Percentiles rank a stretch among this genome's conserved stretches.
These are phyloP conservation scores for Oncorhynchus tshawytscha DNA, from an alignment of 2,113 vertebrate genomes.

Conservation along the genomic window DNA sequence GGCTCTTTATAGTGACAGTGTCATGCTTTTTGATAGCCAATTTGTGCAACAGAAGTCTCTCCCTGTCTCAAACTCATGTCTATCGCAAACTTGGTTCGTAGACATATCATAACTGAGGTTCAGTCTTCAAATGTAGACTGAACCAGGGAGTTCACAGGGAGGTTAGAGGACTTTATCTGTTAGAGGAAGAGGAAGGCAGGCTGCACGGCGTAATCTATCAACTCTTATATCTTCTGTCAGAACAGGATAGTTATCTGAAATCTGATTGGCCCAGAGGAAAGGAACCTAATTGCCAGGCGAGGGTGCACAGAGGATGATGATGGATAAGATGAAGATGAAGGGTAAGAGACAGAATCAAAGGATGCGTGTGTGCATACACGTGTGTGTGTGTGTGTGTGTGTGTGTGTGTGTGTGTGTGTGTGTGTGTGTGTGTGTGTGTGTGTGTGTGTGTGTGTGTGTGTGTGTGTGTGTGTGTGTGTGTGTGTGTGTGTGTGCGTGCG, in stretches of 20 bases:
- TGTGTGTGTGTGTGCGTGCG: neutral
- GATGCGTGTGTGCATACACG: slow-evolving; percentile 6
- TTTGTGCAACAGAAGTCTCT: too few species aligned
- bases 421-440: too few species aligned
- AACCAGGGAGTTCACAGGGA: slow-evolving; percentile 34
- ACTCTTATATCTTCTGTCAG: slow-evolving; percentile 34
- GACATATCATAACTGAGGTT: neutral
- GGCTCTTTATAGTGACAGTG: too few species aligned
- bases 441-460: neutral
- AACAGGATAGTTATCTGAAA: slow-evolving; percentile 53
- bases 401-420: too few species aligned
- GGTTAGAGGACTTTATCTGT: slow-evolving; percentile 33
- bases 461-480: too few species aligned
- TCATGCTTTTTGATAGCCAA: too few species aligned
- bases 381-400: too few species aligned
- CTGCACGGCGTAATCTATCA: neutral
- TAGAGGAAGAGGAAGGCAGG: slow-evolving; percentile 39
- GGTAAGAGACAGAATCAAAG: neutral
- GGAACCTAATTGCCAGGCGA: slow-evolving; percentile 38
- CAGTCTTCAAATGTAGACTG: neutral
- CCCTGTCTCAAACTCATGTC: neutral
- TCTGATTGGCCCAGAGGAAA: slow-evolving; percentile 44
- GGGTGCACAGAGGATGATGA: slow-evolving; percentile 1
- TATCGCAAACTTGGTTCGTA: neutral
- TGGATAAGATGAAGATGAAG: slow-evolving; percentile 12